Evolutionary conservation across 2,113 vertebrate genomes (phyloP), one percentile per base, ranked within the genome.

Genomic region (human (Homo sapiens)): DNA sequence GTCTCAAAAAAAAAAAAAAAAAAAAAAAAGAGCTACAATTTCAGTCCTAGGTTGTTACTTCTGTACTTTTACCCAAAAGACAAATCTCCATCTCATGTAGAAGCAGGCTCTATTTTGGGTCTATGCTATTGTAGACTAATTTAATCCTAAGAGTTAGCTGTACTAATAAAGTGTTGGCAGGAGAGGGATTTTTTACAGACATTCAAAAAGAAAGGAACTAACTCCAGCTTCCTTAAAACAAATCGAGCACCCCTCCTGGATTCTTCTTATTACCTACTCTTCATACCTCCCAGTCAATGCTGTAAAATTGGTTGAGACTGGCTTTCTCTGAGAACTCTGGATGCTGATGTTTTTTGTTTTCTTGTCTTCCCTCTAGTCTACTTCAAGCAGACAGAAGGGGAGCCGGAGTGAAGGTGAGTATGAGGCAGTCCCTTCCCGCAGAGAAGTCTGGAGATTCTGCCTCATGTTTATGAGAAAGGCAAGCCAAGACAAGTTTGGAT

Each of bases 401-500:
- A 52, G 30, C 8, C 18, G 5, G 48, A 32, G 23, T 0, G 0
- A 82, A 94, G 59, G 86, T 64, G 9, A n/a, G 83, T 25, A 16
- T 0, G 0, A 87, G 45, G 84, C 48, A 18, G 50, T 43, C 43
- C n/a, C 38, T 85, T 52, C 35, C 92, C 3, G 2, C 25, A 87
- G 94, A 85, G 84, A 78, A 85, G 92, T 23, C 5, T 40, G 0
- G 17, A 7, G 1, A 50, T 27, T 45, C n/a, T n/a, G 57, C 38
- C 43, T 90, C 48, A 3, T 25, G 40, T 68, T 84, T 81, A 10
- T 78, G 89, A 93, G 68, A 30, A 59, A 72, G 59, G 73, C 43
- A 92, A 80, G 76, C 88, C 84, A 50, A 89, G 50, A 43, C 83
- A 81, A 85, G 81, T 90, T 55, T 85, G 72, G 75, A 59, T n/a